A percentile compares a stretch with the other conserved stretches of the same genome.
These are phyloP conservation scores for Pelochelys cantorii DNA, from an alignment of 2,797 vertebrate species.

Conservation along the genomic window DNA sequence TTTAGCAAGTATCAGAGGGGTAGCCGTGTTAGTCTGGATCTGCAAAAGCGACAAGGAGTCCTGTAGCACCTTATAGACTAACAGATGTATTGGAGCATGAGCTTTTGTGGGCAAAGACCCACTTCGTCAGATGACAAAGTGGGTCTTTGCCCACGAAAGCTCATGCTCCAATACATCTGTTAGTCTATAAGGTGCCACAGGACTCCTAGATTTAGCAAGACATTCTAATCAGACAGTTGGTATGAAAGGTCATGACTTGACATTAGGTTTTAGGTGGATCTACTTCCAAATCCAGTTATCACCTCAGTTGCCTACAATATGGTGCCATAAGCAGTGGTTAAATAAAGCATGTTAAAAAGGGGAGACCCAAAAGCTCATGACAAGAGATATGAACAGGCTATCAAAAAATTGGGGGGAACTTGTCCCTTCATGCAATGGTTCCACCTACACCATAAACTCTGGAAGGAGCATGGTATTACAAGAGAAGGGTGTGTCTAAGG, in stretches of 20 bases:
- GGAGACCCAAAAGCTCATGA: neutral
- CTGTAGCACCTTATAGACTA: too few relatives aligned
- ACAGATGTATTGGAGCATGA: too few relatives aligned
- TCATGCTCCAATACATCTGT: too few relatives aligned
- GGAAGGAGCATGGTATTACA: neutral
- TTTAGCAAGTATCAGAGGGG: neutral
- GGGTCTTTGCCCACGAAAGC: too few relatives aligned
- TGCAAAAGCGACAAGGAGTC: too few relatives aligned
- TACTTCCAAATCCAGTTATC: neutral
- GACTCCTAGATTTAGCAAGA: too few relatives aligned
- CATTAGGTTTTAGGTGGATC: neutral
- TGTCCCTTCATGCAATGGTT: neutral
- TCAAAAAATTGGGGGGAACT: neutral
- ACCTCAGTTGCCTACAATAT: rapidly evolving
- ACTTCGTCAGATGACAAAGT: too few relatives aligned
- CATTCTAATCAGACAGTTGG: neutral
- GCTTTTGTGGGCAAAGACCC: too few relatives aligned
- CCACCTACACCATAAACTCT: neutral
- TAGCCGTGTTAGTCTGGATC: too few relatives aligned
- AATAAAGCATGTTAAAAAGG: neutral
- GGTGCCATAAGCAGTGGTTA: neutral
- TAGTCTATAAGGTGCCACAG: too few relatives aligned
- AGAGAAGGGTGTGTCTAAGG: neutral
- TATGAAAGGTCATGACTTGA: neutral
- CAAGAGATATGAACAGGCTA: neutral